phyloP scores from a whole-genome alignment of 2,797 vertebrate genomes.

The Oreonectes daqikongensis region DNA sequence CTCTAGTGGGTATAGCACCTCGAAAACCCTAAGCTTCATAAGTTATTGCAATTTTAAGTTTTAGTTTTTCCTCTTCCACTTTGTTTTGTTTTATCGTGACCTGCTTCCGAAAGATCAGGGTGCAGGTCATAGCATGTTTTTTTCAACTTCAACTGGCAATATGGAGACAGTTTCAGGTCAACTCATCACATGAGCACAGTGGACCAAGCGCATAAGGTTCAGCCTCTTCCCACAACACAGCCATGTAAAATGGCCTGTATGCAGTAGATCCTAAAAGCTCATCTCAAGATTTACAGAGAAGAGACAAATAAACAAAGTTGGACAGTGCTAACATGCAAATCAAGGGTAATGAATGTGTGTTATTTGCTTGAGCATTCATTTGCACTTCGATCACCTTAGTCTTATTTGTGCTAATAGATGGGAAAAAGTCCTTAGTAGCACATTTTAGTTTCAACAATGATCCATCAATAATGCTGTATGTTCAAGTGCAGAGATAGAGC shows the following conservation, averaged over 20 bases:
- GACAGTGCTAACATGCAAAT: slow-evolving; percentile 68
- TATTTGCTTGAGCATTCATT: slow-evolving; percentile 74
- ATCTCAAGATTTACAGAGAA: slow-evolving; percentile 5
- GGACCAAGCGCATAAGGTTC: background rate
- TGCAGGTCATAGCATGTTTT: slow-evolving; percentile 9
- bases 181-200: background rate
- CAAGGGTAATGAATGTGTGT: slow-evolving; percentile 77
- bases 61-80: slow-evolving; percentile 4
- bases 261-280: slow-evolving; percentile 12
- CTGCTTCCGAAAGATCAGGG: background rate
- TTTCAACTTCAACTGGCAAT: background rate
- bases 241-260: background rate
- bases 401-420: slow-evolving; percentile 56
- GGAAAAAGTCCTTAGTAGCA: background rate
- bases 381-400: slow-evolving; percentile 71
- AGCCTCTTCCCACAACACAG: background rate
- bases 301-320: slow-evolving; percentile 18
- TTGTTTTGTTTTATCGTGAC: slow-evolving; percentile 14
- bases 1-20: background rate
- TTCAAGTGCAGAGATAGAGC: slow-evolving; percentile 64
- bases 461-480: slow-evolving; percentile 63
- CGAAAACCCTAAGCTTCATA: slow-evolving; percentile 5
- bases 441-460: slow-evolving; percentile 41
- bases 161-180: background rate
- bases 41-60: slow-evolving; percentile 13